Evolutionary conservation across 2,797 vertebrate genomes (phyloP).

Genomic region (Chaunax sp.): DNA sequence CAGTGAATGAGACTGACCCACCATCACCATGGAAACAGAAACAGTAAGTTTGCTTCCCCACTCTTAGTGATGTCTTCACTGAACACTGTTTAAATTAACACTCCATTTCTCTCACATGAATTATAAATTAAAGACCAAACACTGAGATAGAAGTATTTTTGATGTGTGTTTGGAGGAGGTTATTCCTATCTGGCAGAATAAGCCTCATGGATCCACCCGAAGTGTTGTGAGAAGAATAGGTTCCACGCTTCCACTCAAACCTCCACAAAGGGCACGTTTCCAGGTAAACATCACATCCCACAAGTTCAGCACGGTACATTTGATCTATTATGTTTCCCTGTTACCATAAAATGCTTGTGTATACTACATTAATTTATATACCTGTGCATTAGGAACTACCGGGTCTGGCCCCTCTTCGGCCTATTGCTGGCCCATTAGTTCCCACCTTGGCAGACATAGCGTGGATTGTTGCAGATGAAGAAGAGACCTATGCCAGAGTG

Average conservation of each 20-base stretch:
- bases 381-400: slow-evolving; percentile 87
- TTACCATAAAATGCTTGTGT: not conserved
- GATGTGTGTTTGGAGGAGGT: slow-evolving; percentile 77
- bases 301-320: not conserved
- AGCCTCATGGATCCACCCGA: slow-evolving; percentile 93
- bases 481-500: slow-evolving; percentile 97
- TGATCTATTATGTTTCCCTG: not conserved
- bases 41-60: slow-evolving; percentile 75
- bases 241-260: slow-evolving; percentile 94
- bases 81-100: slow-evolving; percentile 1
- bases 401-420: slow-evolving; percentile 85
- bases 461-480: slow-evolving; percentile 97
- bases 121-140: not conserved
- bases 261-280: slow-evolving; percentile 94
- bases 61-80: not conserved
- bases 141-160: not conserved
- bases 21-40: slow-evolving; percentile 85
- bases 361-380: not conserved
- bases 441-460: slow-evolving; percentile 96
- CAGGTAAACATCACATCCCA: slow-evolving; percentile 81
- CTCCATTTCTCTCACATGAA: not conserved
- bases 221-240: slow-evolving; percentile 97
- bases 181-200: slow-evolving; percentile 99
- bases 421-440: slow-evolving; percentile 88
- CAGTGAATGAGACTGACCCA: slow-evolving; percentile 52